A percentile compares a stretch with the other conserved stretches of the same genome.
Evolutionary conservation across 2,888 invertebrate species (phyloP).

Genomic region (Sipunculus nudus): DNA sequence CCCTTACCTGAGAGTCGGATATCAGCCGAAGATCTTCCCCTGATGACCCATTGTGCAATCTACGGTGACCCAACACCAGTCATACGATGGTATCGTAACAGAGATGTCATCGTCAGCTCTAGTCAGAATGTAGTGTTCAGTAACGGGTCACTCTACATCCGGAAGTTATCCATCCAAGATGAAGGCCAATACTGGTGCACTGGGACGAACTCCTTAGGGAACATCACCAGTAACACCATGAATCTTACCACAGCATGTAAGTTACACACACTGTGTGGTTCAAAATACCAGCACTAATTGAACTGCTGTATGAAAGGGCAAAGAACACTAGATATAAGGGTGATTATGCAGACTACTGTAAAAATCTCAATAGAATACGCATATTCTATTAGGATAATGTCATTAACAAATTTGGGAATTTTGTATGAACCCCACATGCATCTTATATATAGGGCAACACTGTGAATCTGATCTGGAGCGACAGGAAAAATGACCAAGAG

Average conservation of each 20-base stretch:
- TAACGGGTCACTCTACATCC: slow-evolving; percentile 49
- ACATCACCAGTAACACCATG: slow-evolving; percentile 37
- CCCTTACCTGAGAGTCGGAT: no score
- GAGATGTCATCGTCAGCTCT: slow-evolving; percentile 30
- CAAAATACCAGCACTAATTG: background rate
- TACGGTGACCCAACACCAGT: slow-evolving; percentile 47
- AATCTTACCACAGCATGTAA: slow-evolving; percentile 51
- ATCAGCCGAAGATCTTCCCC: slow-evolving; percentile 36
- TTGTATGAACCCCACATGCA: no score
- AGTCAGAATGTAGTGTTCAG: slow-evolving; percentile 26
- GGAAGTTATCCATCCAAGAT: slow-evolving; percentile 32
- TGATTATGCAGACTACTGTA: no score
- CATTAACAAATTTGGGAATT: no score
- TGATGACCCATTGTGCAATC: slow-evolving; percentile 48
- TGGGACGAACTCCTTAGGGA: slow-evolving; percentile 47
- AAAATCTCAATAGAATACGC: no score
- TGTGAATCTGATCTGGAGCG: no score
- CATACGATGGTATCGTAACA: slow-evolving; percentile 47
- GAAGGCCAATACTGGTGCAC: slow-evolving; percentile 50
- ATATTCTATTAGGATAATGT: no score
- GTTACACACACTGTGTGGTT: slow-evolving; percentile 16
- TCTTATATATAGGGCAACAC: no score
- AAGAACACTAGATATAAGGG: no score
- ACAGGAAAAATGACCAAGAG: no score
- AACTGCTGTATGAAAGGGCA: no score